A percentile compares a stretch with the other conserved stretches of the same genome.
These are phyloP conservation scores for Furcula furcula DNA, from an alignment of 2,888 invertebrate genomes.

Conservation along the genomic window DNA sequence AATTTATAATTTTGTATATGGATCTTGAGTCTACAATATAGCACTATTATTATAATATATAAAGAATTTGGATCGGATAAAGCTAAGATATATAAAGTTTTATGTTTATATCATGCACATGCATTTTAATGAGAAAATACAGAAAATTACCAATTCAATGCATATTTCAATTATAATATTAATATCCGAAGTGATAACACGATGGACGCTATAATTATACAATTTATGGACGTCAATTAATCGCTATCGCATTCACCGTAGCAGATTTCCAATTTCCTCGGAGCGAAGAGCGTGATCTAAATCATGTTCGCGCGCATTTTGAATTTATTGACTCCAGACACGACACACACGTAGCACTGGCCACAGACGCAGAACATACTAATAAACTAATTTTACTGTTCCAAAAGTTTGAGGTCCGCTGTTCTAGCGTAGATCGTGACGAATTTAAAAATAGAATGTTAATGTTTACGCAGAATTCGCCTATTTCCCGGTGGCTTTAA, in stretches of 20 bases:
- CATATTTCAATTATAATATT: slow-evolving; percentile 15
- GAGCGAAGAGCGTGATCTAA: slow-evolving; percentile 11
- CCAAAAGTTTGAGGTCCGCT: background rate
- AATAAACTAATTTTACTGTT: background rate
- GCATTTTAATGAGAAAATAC: slow-evolving; percentile 2
- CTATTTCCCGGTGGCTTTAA: no score
- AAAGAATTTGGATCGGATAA: no score
- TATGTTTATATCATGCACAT: no score
- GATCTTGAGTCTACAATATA: no score
- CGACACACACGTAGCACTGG: slow-evolving; percentile 7
- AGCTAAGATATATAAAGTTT: no score
- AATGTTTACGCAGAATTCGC: background rate
- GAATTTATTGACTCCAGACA: slow-evolving; percentile 26
- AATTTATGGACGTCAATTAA: slow-evolving; percentile 28
- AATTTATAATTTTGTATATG: no score
- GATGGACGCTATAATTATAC: slow-evolving; percentile 17
- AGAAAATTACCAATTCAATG: slow-evolving; percentile 1
- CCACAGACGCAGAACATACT: background rate
- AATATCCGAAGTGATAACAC: slow-evolving; percentile 17
- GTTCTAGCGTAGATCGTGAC: background rate
- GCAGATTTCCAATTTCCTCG: slow-evolving; percentile 34
- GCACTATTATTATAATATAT: no score
- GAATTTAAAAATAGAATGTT: slow-evolving; percentile 1
- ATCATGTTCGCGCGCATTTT: slow-evolving; percentile 23
- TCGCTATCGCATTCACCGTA: slow-evolving; percentile 13